Evolutionary conservation across 2,888 invertebrate genomes (phyloP).

Genomic region (Quadroppia sp.): DNA sequence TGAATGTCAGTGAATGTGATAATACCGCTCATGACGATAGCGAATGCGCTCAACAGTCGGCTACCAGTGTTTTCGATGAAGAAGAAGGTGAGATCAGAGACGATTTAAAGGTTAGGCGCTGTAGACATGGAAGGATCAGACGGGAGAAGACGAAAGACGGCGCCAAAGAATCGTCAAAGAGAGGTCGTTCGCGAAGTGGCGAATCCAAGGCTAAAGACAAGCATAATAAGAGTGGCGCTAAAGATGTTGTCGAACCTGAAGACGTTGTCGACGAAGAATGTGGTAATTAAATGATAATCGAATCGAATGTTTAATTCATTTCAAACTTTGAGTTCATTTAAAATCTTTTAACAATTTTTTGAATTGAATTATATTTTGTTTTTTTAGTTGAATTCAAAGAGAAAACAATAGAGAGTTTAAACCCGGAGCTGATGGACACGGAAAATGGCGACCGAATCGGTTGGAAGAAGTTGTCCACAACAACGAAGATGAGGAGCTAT

Average conservation of each 20-base stretch:
- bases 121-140: constrained; percentile 32
- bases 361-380: background rate
- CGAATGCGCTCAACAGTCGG: background rate
- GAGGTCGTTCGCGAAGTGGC: background rate
- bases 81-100: constrained; percentile 59
- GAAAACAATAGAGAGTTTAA: constrained; percentile 40
- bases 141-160: background rate
- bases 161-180: background rate
- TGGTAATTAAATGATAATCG: constrained; percentile 6
- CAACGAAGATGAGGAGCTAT: constrained; percentile 71
- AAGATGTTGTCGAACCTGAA: background rate
- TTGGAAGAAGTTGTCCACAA: constrained; percentile 77
- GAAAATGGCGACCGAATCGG: constrained; percentile 50
- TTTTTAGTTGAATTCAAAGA: constrained; percentile 22
- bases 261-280: background rate
- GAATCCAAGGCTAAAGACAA: background rate
- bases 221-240: no score
- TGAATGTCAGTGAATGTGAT: background rate
- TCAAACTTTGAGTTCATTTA: no score
- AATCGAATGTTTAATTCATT: background rate
- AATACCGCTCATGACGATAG: no score
- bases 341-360: background rate
- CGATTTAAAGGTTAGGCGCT: constrained; percentile 40
- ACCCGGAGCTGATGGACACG: constrained; percentile 45
- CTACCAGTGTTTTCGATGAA: background rate